Conservation (phyloP, 2,113 vertebrate genomes). For the Bos javanicus region DNA sequence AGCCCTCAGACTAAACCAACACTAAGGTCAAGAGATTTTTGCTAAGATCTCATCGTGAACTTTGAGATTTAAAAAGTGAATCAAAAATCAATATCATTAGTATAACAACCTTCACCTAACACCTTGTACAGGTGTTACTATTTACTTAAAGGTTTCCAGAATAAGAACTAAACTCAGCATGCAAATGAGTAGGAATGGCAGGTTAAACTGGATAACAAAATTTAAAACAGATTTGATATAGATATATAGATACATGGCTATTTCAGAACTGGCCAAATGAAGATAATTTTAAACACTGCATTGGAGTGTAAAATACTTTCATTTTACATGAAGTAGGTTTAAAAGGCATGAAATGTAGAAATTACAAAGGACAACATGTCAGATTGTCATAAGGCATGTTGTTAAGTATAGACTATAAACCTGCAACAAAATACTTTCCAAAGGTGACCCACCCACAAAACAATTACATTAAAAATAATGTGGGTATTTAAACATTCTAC, state of each 20-base stretch:
- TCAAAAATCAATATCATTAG: background rate
- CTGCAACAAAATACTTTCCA: background rate
- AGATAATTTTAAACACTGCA: background rate
- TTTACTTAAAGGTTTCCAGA: too few species aligned
- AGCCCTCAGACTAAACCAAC: background rate
- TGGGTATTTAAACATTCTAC: background rate
- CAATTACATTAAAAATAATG: background rate
- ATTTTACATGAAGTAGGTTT: background rate
- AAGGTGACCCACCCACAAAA: background rate
- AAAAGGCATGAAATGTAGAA: background rate
- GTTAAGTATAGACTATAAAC: background rate
- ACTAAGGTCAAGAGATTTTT: background rate
- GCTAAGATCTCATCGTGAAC: background rate
- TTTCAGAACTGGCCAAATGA: background rate
- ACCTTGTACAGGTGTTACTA: too few species aligned
- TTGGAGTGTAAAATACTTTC: background rate
- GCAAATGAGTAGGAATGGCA: too few species aligned
- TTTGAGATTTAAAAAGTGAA: background rate
- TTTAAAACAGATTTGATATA: background rate
- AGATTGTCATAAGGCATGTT: background rate
- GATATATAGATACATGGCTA: background rate
- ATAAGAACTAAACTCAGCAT: too few species aligned
- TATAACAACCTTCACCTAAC: too few species aligned
- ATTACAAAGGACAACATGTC: background rate
- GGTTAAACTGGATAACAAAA: too few species aligned